These are phyloP conservation scores for Cantharis rufa DNA, from an alignment of 2,888 invertebrate species.

Conservation along the genomic window DNA sequence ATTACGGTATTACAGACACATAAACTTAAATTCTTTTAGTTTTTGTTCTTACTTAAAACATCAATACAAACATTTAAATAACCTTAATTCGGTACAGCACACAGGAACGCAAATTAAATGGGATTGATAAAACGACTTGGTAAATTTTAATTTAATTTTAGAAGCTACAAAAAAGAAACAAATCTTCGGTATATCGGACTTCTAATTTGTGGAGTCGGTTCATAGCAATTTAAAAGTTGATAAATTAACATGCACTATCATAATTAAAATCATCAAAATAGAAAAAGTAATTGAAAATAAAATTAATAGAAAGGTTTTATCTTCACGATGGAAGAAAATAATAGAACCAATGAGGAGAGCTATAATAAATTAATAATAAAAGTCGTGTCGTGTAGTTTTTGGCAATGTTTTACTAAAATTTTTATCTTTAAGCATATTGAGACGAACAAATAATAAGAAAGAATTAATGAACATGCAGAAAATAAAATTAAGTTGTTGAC, in stretches of 20 bases:
- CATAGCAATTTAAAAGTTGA: background rate
- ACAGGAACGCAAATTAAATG: background rate
- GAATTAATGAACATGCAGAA: background rate
- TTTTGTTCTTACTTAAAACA: slow-evolving; percentile 26
- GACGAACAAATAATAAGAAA: background rate
- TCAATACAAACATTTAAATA: background rate
- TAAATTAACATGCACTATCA: background rate
- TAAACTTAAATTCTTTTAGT: slow-evolving; percentile 36
- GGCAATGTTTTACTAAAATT: background rate
- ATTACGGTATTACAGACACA: slow-evolving; percentile 40
- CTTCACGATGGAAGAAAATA: background rate
- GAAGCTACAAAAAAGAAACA: background rate
- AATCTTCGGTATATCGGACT: background rate
- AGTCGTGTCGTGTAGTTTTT: background rate
- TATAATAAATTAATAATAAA: background rate
- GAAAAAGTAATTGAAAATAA: background rate
- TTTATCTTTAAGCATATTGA: background rate
- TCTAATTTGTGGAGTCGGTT: background rate
- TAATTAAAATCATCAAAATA: background rate
- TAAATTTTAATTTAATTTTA: background rate
- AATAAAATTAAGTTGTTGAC: background rate
- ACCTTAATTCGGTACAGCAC: background rate
- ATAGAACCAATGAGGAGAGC: background rate
- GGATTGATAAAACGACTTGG: background rate
- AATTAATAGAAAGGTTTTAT: background rate